A percentile compares a stretch with the other conserved stretches of the same genome.
Conservation (phyloP, 2,888 invertebrate species). For the Leptothorax acervorum region DNA sequence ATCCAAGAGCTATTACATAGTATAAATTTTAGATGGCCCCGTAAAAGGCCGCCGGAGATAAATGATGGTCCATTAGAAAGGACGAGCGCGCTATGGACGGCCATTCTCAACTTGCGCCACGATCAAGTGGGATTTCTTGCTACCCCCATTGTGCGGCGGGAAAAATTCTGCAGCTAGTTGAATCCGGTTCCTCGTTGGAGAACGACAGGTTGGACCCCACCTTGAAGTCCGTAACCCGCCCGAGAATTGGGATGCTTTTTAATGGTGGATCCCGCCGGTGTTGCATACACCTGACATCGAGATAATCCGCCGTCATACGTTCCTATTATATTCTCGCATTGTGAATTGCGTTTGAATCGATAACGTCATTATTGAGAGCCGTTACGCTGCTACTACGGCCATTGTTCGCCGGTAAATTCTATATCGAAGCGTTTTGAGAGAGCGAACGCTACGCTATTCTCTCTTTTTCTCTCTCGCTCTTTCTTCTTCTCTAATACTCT, state of each 20-base stretch:
- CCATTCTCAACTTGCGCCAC: constrained; percentile 24
- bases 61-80: constrained; percentile 52
- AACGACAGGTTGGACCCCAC: neutral
- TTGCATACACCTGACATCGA: neutral
- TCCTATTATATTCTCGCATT: constrained; percentile 47
- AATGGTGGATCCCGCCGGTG: neutral
- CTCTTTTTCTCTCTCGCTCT: neutral
- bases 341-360: constrained; percentile 72
- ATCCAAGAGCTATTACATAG: constrained; percentile 41
- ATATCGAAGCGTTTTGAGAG: constrained; percentile 55
- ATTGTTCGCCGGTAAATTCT: constrained; percentile 68
- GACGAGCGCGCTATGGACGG: constrained; percentile 21
- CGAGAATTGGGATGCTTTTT: constrained; percentile 12
- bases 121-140: constrained; percentile 37
- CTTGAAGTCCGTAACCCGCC: neutral
- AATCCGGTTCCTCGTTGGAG: neutral
- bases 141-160: neutral
- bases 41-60: constrained; percentile 24
- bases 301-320: constrained; percentile 29
- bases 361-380: constrained; percentile 75
- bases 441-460: neutral
- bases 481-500: neutral
- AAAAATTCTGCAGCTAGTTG: constrained; percentile 6
- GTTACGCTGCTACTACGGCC: constrained; percentile 62
- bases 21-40: constrained; percentile 54